Conservation (phyloP, 2,113 vertebrate genomes). For the Malaclemys terrapin region DNA sequence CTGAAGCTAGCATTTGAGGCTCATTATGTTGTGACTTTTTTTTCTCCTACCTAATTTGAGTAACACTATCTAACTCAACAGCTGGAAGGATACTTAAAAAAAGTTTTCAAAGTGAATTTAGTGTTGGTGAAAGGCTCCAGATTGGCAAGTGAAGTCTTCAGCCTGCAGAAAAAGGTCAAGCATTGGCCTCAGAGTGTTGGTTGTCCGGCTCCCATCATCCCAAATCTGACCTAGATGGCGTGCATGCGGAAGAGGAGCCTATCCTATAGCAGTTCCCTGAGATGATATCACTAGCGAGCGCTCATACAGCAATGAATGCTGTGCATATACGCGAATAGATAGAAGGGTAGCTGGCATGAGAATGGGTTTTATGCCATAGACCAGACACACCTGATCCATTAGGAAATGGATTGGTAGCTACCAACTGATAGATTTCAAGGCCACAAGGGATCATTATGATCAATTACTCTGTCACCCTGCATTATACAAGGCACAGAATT, state of each 20-base stretch:
- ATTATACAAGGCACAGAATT: rapidly evolving
- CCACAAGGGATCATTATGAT: slow-evolving; percentile 14
- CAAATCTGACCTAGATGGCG: rapidly evolving
- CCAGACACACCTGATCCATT: background rate
- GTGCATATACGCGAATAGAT: background rate
- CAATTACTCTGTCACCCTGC: background rate
- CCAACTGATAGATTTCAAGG: background rate
- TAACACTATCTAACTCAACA: slow-evolving; percentile 73
- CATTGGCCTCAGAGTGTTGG: background rate
- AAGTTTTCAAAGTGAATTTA: background rate
- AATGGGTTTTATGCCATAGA: background rate
- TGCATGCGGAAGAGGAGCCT: background rate
- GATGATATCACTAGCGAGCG: background rate
- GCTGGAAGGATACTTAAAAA: slow-evolving; percentile 54
- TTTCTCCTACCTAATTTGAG: slow-evolving; percentile 70
- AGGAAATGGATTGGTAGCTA: background rate
- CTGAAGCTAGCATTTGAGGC: slow-evolving; percentile 67
- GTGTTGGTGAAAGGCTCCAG: background rate
- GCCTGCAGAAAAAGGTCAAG: background rate
- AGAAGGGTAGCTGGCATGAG: background rate
- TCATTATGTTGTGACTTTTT: slow-evolving; percentile 69
- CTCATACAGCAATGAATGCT: slow-evolving; percentile 8
- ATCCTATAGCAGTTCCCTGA: background rate
- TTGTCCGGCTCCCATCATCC: background rate
- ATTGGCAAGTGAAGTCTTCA: background rate